Evolutionary conservation across 2,113 vertebrate genomes (phyloP).

Genomic region (Piprites chloris): DNA sequence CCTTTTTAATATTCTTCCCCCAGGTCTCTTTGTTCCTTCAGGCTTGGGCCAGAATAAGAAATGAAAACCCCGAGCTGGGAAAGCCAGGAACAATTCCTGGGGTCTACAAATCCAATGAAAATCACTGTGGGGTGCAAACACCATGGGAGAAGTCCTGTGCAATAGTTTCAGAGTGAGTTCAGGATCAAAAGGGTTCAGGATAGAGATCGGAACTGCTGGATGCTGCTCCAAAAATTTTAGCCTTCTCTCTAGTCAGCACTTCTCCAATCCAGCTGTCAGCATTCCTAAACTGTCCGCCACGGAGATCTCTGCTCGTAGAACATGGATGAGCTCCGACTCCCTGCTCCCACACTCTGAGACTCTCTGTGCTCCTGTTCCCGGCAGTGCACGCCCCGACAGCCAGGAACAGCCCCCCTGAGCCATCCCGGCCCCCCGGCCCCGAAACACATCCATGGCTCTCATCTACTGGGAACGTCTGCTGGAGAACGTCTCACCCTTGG

Average conservation of each 20-base stretch:
- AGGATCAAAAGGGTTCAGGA: not conserved
- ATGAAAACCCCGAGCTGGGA: not conserved
- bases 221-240: not conserved
- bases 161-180: not conserved
- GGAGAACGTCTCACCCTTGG: not conserved
- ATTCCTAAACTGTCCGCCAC: not conserved
- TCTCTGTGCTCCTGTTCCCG: not conserved
- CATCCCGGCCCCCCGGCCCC: fast-evolving
- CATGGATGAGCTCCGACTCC: fast-evolving
- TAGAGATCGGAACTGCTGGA: not conserved
- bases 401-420: not conserved
- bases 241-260: not conserved
- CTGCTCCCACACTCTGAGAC: not conserved
- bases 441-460: not conserved
- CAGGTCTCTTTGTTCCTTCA: not conserved
- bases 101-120: not conserved
- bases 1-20: constrained; percentile 23
- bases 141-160: not conserved
- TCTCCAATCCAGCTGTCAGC: not conserved
- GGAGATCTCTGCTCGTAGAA: not conserved
- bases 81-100: not conserved
- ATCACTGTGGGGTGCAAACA: not conserved
- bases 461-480: not conserved
- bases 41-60: not conserved
- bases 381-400: fast-evolving